phyloP scores from a whole-genome alignment of 2,113 vertebrate species.

The Neodontobutis hainanensis region DNA sequence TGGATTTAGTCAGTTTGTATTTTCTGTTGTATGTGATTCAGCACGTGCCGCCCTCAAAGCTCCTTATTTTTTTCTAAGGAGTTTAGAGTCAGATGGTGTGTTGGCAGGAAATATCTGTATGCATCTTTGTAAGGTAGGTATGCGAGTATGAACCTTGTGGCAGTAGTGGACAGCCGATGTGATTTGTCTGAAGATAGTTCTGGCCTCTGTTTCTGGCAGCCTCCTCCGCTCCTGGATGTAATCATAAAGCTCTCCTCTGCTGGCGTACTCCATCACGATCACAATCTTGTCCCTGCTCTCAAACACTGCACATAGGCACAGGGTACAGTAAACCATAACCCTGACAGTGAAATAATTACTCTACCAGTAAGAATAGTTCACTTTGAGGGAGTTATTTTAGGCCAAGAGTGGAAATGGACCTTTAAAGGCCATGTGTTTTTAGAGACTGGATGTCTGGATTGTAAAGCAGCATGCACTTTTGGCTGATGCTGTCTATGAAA shows the following conservation, averaged over 20 bases:
- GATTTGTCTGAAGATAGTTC: conserved; percentile 82
- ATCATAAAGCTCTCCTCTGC: conserved; percentile 82
- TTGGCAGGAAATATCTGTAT: background rate
- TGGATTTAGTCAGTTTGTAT: conserved; percentile 50
- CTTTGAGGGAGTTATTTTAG: too few species aligned
- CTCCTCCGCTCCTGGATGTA: conserved; percentile 76
- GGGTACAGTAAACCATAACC: too few species aligned
- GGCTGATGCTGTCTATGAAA: too few species aligned
- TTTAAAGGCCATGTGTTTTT: background rate
- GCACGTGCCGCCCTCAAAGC: conserved; percentile 26
- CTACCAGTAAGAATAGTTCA: too few species aligned
- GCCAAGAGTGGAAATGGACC: too few species aligned
- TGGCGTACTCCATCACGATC: conserved; percentile 85
- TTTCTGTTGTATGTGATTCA: conserved; percentile 26
- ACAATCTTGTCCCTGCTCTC: conserved; percentile 84
- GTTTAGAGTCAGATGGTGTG: conserved; percentile 1
- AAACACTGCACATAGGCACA: conserved; percentile 72
- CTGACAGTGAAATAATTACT: too few species aligned
- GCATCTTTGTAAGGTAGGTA: background rate
- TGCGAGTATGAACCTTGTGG: conserved; percentile 72
- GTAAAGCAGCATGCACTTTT: too few species aligned
- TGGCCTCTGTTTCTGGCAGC: conserved; percentile 78
- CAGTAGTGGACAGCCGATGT: conserved; percentile 83
- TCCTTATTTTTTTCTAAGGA: conserved; percentile 20
- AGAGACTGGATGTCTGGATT: too few species aligned